Percentiles rank a stretch among this genome's conserved stretches.
Conservation (phyloP, 2,888 invertebrate genomes). For the Leptothorax acervorum region DNA sequence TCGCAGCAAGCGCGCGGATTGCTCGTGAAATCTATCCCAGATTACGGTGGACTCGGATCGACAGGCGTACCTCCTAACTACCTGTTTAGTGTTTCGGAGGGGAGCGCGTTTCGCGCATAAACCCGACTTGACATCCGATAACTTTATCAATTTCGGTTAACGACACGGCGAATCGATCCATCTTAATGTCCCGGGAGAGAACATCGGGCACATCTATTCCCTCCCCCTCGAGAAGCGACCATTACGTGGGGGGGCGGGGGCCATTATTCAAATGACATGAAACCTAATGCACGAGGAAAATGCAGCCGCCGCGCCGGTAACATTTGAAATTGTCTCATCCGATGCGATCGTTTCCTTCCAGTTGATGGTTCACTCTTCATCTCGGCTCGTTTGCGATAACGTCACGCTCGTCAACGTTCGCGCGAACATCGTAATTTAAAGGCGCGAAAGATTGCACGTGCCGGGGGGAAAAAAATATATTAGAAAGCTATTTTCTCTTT, state of each 20-base stretch:
- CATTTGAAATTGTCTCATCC: conserved; percentile 38
- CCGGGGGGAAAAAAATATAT: not conserved
- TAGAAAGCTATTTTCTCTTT: not conserved
- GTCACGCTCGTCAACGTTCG: not conserved
- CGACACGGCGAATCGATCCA: conserved; percentile 53
- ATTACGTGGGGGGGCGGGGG: not conserved
- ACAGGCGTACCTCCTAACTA: conserved; percentile 32
- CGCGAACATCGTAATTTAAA: not conserved
- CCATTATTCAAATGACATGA: conserved; percentile 39
- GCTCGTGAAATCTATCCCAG: not conserved
- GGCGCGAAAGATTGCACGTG: not conserved
- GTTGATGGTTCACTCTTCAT: conserved; percentile 2
- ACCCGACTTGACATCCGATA: conserved; percentile 16
- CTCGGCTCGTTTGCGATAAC: conserved; percentile 23
- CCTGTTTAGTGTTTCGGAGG: conserved; percentile 34
- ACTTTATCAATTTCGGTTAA: conserved; percentile 45
- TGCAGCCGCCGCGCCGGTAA: conserved; percentile 3
- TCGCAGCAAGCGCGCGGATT: not conserved
- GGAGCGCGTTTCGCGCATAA: not conserved
- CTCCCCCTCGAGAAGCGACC: not conserved
- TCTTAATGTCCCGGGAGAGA: conserved; percentile 50
- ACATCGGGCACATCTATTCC: conserved; percentile 13
- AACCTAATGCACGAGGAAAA: conserved; percentile 28
- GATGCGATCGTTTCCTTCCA: conserved; percentile 33
- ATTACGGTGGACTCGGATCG: conserved; percentile 20